Evolutionary conservation across 1,140 invertebrate species (phyloP).

Genomic region (Drosophila oshimai): DNA sequence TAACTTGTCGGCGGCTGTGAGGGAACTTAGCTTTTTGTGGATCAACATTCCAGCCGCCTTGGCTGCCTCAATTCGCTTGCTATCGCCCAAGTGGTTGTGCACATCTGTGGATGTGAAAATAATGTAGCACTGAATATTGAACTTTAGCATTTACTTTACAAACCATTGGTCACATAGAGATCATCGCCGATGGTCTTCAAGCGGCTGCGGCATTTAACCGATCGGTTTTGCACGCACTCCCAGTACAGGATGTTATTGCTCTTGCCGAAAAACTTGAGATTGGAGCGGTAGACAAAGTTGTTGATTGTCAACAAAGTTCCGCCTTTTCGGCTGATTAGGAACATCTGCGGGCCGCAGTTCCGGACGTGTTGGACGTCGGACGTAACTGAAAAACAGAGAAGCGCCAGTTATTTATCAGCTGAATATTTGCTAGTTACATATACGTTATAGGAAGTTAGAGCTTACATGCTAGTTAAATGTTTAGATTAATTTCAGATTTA

Average conservation of each 20-base stretch:
- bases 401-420: neutral
- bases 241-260: constrained; percentile 76
- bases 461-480: constrained; percentile 41
- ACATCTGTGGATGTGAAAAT: constrained; percentile 48
- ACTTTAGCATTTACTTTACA: neutral
- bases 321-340: constrained; percentile 80
- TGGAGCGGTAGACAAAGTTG: constrained; percentile 81
- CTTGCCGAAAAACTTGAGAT: constrained; percentile 76
- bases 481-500: constrained; percentile 41
- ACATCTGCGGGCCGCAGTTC: constrained; percentile 75
- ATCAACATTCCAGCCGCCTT: constrained; percentile 66
- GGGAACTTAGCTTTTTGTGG: constrained; percentile 68
- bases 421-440: neutral
- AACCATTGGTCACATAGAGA: constrained; percentile 81
- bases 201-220: constrained; percentile 77
- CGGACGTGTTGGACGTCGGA: constrained; percentile 70
- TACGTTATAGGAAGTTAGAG: neutral
- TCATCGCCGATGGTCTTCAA: constrained; percentile 81
- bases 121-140: no score
- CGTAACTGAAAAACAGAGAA: constrained; percentile 58
- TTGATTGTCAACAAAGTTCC: constrained; percentile 76
- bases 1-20: constrained; percentile 52
- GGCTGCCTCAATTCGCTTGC: constrained; percentile 65
- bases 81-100: constrained; percentile 74
- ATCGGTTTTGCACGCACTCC: constrained; percentile 82